Conservation (phyloP, 2,113 vertebrate genomes). For the Chaenocephalus aceratus region DNA sequence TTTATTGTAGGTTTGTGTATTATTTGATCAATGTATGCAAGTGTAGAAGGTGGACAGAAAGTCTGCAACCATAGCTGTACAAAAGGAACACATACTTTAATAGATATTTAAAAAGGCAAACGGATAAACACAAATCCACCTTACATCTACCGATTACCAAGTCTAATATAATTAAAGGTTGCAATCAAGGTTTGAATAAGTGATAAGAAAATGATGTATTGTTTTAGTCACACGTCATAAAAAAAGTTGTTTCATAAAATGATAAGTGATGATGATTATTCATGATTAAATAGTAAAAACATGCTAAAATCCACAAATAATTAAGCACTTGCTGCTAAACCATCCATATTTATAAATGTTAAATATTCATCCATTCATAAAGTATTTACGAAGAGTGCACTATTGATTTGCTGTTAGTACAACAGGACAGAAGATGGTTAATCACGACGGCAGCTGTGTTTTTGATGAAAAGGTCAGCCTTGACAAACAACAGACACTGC, state of each 20-base stretch:
- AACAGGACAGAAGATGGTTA: background rate
- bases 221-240: too few relatives aligned
- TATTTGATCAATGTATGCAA: too few relatives aligned
- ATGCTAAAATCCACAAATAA: background rate
- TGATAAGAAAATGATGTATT: too few relatives aligned
- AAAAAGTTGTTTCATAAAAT: background rate
- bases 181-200: too few relatives aligned
- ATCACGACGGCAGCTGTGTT: background rate
- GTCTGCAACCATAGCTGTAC: too few relatives aligned
- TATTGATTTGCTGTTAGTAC: slow-evolving; percentile 24
- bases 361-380: background rate
- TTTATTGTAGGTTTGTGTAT: too few relatives aligned
- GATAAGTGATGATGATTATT: background rate
- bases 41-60: too few relatives aligned
- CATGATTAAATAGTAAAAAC: background rate
- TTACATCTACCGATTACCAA: too few relatives aligned
- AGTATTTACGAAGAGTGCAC: slow-evolving; percentile 20
- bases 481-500: slow-evolving; percentile 40
- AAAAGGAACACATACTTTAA: too few relatives aligned
- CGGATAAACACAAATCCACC: too few relatives aligned
- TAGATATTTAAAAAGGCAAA: too few relatives aligned
- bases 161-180: too few relatives aligned
- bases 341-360: background rate
- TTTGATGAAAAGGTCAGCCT: slow-evolving; percentile 56
- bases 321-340: background rate